Evolutionary conservation across 2,113 vertebrate genomes (phyloP).

Genomic region (Merops nubicus): DNA sequence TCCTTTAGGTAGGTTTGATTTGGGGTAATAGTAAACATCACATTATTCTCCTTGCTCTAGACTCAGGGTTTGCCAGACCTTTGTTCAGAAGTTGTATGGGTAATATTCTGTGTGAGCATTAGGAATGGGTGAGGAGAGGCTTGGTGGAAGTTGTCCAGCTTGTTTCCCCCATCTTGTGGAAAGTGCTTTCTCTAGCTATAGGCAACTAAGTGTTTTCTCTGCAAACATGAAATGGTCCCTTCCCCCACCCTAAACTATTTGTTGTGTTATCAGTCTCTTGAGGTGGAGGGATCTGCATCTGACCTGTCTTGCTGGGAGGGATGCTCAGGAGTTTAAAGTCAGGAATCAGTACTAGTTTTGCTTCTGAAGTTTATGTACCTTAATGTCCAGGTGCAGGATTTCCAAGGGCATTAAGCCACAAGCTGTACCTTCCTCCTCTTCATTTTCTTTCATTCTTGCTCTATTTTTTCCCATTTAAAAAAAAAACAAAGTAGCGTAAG

Average conservation of each 20-base stretch:
- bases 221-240: background rate
- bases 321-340: background rate
- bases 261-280: background rate
- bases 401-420: background rate
- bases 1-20: background rate
- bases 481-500: constrained; percentile 62
- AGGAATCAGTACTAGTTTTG: background rate
- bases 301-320: background rate
- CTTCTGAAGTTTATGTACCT: background rate
- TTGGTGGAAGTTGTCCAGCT: background rate
- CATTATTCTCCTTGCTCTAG: background rate
- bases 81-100: background rate
- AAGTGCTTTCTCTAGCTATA: background rate
- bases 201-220: background rate
- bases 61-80: background rate
- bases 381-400: background rate
- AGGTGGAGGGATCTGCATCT: no score
- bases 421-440: background rate
- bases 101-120: background rate
- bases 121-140: background rate
- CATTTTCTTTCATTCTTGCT: background rate
- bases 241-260: background rate
- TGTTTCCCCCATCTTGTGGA: background rate
- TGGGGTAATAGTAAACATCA: background rate
- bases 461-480: background rate